Evolutionary conservation across 2,888 invertebrate genomes (phyloP).

Genomic region (Argynnis bischoffii): DNA sequence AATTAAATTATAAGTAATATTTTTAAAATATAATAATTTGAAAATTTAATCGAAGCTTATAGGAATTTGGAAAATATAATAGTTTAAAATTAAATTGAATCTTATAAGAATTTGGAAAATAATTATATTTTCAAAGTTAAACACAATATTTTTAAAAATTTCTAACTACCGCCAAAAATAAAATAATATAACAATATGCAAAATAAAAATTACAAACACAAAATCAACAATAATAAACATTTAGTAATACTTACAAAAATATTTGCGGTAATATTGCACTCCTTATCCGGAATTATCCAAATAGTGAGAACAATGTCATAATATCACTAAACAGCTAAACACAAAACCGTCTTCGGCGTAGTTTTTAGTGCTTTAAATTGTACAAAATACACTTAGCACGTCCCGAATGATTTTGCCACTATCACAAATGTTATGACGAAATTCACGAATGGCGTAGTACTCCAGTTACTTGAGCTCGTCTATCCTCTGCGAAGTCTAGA

Average conservation of each 20-base stretch:
- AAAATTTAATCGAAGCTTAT: background rate
- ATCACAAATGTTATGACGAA: slow-evolving; percentile 79
- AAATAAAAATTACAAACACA: background rate
- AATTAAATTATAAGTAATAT: too few relatives aligned
- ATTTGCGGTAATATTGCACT: slow-evolving; percentile 75
- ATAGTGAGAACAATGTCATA: slow-evolving; percentile 72
- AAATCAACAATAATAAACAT: slow-evolving; percentile 18
- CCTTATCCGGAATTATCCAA: slow-evolving; percentile 79
- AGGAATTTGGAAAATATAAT: background rate
- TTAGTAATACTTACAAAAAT: slow-evolving; percentile 74
- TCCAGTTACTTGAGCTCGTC: slow-evolving; percentile 64
- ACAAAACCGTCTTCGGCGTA: slow-evolving; percentile 57
- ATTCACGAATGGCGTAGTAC: slow-evolving; percentile 68
- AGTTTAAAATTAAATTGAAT: too few relatives aligned
- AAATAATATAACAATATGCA: slow-evolving; percentile 4
- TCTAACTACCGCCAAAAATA: background rate
- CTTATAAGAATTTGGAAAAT: background rate
- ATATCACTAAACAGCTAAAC: slow-evolving; percentile 63
- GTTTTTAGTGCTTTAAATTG: slow-evolving; percentile 65
- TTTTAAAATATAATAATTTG: too few relatives aligned
- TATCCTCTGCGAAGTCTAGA: slow-evolving; percentile 62
- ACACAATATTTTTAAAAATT: background rate
- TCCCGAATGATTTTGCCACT: slow-evolving; percentile 70
- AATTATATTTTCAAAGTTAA: background rate
- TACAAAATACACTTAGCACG: slow-evolving; percentile 75